Conservation (phyloP, 2,113 vertebrate genomes). For the Tympanuchus pallidicinctus region DNA sequence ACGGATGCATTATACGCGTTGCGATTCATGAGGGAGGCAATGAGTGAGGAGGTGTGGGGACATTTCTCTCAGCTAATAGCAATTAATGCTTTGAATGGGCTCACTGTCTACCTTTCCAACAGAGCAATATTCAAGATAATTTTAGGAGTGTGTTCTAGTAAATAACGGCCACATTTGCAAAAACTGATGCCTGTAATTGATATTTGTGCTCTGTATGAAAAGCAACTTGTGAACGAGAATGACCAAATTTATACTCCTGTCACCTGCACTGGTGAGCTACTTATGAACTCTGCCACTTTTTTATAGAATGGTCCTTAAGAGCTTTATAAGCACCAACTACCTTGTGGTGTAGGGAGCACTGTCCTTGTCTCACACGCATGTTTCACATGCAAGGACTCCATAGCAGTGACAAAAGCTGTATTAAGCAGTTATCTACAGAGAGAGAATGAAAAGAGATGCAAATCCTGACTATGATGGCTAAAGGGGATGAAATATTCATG, state of each 20-base stretch:
- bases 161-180: background rate
- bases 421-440: background rate
- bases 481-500: background rate
- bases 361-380: background rate
- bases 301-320: background rate
- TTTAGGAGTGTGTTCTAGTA: background rate
- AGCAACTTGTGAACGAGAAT: background rate
- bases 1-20: background rate
- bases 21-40: background rate
- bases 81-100: constrained; percentile 8
- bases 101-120: background rate
- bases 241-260: background rate
- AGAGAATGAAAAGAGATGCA: background rate
- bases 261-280: background rate
- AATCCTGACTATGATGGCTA: background rate
- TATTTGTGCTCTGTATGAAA: background rate
- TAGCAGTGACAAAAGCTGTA: background rate
- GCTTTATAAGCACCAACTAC: background rate
- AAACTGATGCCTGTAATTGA: background rate
- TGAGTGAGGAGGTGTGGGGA: background rate
- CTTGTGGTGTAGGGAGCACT: background rate
- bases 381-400: background rate
- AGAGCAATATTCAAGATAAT: background rate
- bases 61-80: constrained; percentile 13
- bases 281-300: background rate